Evolutionary conservation across 2,888 invertebrate species (phyloP).

Genomic region (Sphecodes monilicornis): DNA sequence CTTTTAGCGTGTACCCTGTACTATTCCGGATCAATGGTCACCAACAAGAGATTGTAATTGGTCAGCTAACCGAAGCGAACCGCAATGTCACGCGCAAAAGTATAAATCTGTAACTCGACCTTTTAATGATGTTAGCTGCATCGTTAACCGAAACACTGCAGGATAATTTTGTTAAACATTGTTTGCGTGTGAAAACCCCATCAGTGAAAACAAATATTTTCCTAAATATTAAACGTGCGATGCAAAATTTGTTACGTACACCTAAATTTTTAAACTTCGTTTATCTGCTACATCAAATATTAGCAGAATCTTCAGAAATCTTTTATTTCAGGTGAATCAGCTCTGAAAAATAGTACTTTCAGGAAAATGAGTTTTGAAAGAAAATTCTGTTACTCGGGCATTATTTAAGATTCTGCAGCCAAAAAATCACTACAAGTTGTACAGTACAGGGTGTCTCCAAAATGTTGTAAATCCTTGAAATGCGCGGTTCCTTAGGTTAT

Average conservation of each 20-base stretch:
- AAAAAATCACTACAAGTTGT: too few relatives aligned
- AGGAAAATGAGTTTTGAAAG: too few relatives aligned
- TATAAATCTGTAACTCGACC: background rate
- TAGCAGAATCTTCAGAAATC: too few relatives aligned
- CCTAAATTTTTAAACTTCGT: too few relatives aligned
- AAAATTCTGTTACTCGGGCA: too few relatives aligned
- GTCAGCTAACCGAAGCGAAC: background rate
- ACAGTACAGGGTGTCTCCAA: too few relatives aligned
- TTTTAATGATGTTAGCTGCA: background rate
- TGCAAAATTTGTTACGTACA: too few relatives aligned
- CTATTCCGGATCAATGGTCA: background rate
- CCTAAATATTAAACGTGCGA: background rate
- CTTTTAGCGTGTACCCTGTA: background rate
- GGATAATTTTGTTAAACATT: background rate
- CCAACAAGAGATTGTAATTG: constrained; percentile 9
- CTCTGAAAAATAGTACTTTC: too few relatives aligned
- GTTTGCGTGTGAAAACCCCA: background rate
- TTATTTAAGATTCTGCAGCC: too few relatives aligned
- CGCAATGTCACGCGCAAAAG: constrained; percentile 2
- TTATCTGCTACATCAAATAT: background rate
- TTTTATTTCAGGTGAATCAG: too few relatives aligned
- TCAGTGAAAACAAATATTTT: background rate
- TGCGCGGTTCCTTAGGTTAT: too few relatives aligned
- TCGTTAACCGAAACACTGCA: background rate
- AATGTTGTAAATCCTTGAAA: too few relatives aligned